Evolutionary conservation across 2,888 invertebrate species (phyloP).

Genomic region (Phorcus lineatus): DNA sequence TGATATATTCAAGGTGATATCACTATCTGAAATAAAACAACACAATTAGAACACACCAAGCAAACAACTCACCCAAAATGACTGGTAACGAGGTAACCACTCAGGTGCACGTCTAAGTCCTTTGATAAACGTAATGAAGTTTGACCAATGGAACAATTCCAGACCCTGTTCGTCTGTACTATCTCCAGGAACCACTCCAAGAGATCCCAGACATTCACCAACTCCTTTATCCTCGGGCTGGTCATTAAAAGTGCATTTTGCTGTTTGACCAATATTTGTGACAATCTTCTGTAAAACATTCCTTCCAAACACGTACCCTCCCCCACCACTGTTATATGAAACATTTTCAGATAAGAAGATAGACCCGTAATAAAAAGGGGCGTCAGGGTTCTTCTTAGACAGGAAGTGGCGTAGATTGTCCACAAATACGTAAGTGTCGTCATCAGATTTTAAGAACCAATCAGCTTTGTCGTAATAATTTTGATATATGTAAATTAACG

Average conservation of each 20-base stretch:
- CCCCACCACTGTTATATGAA: conserved; percentile 77
- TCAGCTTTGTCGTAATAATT: conserved; percentile 89
- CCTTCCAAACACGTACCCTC: conserved; percentile 88
- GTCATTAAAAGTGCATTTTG: not conserved
- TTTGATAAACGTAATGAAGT: not conserved
- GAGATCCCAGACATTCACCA: not conserved
- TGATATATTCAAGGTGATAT: too few species aligned
- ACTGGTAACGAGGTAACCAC: not conserved
- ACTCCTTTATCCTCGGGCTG: not conserved
- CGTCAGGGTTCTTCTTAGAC: conserved; percentile 83
- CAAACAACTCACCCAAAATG: not conserved
- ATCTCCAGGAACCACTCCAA: not conserved
- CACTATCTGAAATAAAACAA: too few species aligned
- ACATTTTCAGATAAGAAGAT: conserved; percentile 69
- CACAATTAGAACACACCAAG: too few species aligned
- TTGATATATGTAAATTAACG: conserved; percentile 90
- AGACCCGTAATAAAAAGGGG: conserved; percentile 86
- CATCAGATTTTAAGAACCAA: conserved; percentile 98
- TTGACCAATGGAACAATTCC: conserved; percentile 9
- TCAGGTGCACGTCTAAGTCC: not conserved
- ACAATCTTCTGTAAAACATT: conserved; percentile 87
- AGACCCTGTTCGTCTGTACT: not conserved
- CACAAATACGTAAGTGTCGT: conserved; percentile 96
- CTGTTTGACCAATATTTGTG: conserved; percentile 79
- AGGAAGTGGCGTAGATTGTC: conserved; percentile 97